phyloP scores from a whole-genome alignment of 2,797 vertebrate species.

The Macropodus opercularis region DNA sequence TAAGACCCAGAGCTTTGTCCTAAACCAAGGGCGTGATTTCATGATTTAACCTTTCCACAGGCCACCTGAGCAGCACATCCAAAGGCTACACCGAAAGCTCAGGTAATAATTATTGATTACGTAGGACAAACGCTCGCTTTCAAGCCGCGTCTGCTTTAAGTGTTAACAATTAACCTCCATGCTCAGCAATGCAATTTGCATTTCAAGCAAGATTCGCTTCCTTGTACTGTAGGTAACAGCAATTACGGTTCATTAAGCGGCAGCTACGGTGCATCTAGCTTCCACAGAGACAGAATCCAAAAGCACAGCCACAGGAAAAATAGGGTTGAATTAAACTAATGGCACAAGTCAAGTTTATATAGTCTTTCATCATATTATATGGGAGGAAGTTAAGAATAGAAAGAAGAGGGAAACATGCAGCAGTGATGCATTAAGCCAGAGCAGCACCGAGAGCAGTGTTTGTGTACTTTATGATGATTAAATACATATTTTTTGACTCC shows the following conservation, averaged over 20 bases:
- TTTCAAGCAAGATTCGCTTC: slow-evolving; percentile 9
- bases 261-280: not conserved
- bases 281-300: not conserved
- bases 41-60: slow-evolving; percentile 35
- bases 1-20: slow-evolving; percentile 24
- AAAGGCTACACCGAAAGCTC: slow-evolving; percentile 4
- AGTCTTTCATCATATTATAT: no score
- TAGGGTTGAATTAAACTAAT: no score
- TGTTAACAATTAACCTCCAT: slow-evolving; percentile 38
- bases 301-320: no score
- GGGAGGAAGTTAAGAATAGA: no score
- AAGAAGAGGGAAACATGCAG: no score
- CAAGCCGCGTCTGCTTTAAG: slow-evolving; percentile 7
- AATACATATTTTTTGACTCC: no score
- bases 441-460: no score
- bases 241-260: slow-evolving; percentile 3
- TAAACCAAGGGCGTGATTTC: slow-evolving; percentile 12
- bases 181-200: slow-evolving; percentile 8
- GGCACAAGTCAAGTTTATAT: no score
- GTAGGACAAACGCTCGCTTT: slow-evolving; percentile 5
- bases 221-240: not conserved
- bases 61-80: slow-evolving; percentile 6
- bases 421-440: no score
- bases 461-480: no score
- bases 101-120: slow-evolving; percentile 14